Evolutionary conservation across 2,113 vertebrate species (phyloP).

Genomic region (Gobio gobio): DNA sequence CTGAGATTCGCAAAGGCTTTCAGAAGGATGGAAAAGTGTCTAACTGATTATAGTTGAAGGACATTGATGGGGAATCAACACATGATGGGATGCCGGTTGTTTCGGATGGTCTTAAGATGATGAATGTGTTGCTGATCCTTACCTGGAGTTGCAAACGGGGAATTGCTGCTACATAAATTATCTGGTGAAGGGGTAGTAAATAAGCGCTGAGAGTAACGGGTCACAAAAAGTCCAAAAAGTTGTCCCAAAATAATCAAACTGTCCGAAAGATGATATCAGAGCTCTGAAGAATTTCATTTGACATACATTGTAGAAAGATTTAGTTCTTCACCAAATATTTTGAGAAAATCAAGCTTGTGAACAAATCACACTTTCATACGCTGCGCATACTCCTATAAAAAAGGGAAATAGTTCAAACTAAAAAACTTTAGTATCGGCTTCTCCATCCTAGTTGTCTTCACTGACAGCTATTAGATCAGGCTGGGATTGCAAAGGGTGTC

Average conservation of each 20-base stretch:
- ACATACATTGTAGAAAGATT: neutral
- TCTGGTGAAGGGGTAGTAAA: neutral
- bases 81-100: neutral
- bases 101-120: neutral
- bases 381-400: neutral
- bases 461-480: neutral
- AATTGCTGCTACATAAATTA: neutral
- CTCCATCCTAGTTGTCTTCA: constrained; percentile 9
- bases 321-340: neutral
- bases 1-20: neutral
- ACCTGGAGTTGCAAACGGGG: neutral
- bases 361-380: neutral
- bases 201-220: neutral
- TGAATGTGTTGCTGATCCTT: neutral
- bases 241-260: neutral
- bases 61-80: constrained; percentile 1
- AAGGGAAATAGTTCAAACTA: neutral
- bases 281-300: neutral
- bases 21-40: neutral
- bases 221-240: neutral
- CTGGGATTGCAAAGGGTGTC: constrained; percentile 9
- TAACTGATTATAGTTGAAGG: neutral
- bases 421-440: neutral
- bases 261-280: neutral
- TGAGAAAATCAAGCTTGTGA: neutral